A percentile compares a stretch with the other conserved stretches of the same genome.
These are phyloP conservation scores for Phalloptychus januarius DNA, from an alignment of 2,797 vertebrate genomes.

Conservation along the genomic window DNA sequence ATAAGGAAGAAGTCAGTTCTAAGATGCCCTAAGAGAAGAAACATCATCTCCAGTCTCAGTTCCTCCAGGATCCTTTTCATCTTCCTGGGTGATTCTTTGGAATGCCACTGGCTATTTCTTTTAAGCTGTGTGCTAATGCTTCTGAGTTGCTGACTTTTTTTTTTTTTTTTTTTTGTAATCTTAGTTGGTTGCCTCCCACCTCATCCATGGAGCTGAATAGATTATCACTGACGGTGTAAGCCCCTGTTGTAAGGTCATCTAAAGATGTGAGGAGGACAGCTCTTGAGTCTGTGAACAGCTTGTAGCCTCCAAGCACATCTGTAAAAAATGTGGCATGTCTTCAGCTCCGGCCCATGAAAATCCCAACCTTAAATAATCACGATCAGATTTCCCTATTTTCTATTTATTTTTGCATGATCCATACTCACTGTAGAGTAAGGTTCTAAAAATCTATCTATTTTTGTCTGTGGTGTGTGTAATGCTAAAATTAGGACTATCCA, in stretches of 20 bases:
- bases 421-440: neutral
- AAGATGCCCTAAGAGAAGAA: constrained; percentile 54
- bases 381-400: neutral
- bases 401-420: neutral
- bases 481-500: too few relatives aligned
- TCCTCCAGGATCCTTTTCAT: constrained; percentile 50
- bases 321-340: neutral
- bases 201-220: constrained; percentile 23
- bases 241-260: constrained; percentile 32
- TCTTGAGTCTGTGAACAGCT: constrained; percentile 10
- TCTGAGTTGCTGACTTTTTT: constrained; percentile 9
- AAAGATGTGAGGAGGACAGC: constrained; percentile 15
- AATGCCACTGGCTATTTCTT: constrained; percentile 30
- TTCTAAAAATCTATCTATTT: neutral
- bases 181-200: constrained; percentile 12
- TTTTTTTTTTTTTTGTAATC: constrained; percentile 9
- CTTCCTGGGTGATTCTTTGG: constrained; percentile 46
- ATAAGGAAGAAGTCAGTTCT: constrained; percentile 38
- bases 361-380: neutral
- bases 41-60: constrained; percentile 43
- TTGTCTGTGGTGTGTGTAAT: neutral
- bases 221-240: constrained; percentile 36
- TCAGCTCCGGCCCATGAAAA: neutral
- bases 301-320: neutral
- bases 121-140: constrained; percentile 26